These are phyloP conservation scores for Numida meleagris DNA, from an alignment of 2,113 vertebrate species.

Conservation along the genomic window DNA sequence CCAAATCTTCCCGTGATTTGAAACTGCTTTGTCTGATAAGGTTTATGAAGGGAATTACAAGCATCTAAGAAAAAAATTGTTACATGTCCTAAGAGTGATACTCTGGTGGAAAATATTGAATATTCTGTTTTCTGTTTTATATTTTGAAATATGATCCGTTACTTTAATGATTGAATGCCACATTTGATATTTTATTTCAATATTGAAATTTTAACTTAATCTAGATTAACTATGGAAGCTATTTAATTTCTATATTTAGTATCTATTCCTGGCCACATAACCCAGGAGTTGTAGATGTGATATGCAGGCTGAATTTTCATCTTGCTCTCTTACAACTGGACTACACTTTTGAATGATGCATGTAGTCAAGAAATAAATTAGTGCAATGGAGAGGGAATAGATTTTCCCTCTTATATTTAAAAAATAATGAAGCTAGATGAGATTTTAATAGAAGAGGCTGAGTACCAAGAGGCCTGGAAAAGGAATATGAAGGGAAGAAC, in stretches of 20 bases:
- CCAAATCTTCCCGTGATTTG: background rate
- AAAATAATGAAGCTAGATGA: slow-evolving; percentile 57
- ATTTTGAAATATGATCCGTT: slow-evolving; percentile 23
- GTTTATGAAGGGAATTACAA: background rate
- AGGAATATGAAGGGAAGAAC: background rate
- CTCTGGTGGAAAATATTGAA: background rate
- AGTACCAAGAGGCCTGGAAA: background rate
- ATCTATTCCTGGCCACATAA: background rate
- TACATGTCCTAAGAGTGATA: background rate
- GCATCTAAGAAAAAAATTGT: background rate
- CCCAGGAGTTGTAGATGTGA: background rate
- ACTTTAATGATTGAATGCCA: slow-evolving; percentile 29
- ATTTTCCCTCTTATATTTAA: slow-evolving; percentile 22
- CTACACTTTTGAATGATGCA: background rate
- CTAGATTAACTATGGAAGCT: slow-evolving; percentile 21
- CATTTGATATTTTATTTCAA: background rate
- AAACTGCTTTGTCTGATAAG: background rate
- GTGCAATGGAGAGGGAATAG: slow-evolving; percentile 5
- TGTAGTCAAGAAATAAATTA: slow-evolving; percentile 40
- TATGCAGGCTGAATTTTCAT: slow-evolving; percentile 1
- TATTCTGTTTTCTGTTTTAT: background rate
- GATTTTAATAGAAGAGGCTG: slow-evolving; percentile 27
- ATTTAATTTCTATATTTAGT: slow-evolving; percentile 50
- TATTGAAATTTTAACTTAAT: slow-evolving; percentile 42
- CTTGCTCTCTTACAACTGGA: background rate